Percentiles rank a stretch among this genome's conserved stretches.
Evolutionary conservation across 2,888 invertebrate genomes (phyloP).

Genomic region (Hypomecis punctinalis): DNA sequence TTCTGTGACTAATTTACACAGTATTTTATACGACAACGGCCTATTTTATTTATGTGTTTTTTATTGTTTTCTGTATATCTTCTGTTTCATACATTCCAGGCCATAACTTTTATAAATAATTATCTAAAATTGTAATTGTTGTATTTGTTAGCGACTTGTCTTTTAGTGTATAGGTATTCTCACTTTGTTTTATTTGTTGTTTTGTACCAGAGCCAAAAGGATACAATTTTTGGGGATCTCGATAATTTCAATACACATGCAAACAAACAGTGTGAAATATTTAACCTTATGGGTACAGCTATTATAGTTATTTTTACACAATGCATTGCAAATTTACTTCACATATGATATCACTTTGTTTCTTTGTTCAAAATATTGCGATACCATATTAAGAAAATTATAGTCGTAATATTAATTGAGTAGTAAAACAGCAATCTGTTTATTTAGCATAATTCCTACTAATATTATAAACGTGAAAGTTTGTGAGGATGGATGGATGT

Average conservation of each 20-base stretch:
- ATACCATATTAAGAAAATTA: no score
- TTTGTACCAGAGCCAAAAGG: background rate
- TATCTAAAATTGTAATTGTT: slow-evolving; percentile 11
- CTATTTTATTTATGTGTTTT: slow-evolving; percentile 19
- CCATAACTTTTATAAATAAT: background rate
- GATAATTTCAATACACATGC: background rate
- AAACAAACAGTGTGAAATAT: background rate
- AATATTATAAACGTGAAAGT: no score
- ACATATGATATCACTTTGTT: no score
- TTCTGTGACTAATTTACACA: slow-evolving; percentile 8
- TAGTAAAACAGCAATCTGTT: no score
- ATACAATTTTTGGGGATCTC: background rate
- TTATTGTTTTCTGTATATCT: slow-evolving; percentile 15
- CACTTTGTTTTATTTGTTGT: background rate
- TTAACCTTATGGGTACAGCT: no score
- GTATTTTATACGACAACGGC: slow-evolving; percentile 14
- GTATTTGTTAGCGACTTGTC: slow-evolving; percentile 1
- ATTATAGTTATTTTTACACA: no score
- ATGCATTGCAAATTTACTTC: no score
- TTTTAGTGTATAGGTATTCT: slow-evolving; percentile 12
- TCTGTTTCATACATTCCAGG: slow-evolving; percentile 36
- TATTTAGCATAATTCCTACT: no score
- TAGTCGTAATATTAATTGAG: no score
- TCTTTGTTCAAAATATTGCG: no score
- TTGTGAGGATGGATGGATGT: no score